A percentile compares a stretch with the other conserved stretches of the same genome.
Conservation (phyloP, 2,888 invertebrate species). For the Parasteatoda lunata region DNA sequence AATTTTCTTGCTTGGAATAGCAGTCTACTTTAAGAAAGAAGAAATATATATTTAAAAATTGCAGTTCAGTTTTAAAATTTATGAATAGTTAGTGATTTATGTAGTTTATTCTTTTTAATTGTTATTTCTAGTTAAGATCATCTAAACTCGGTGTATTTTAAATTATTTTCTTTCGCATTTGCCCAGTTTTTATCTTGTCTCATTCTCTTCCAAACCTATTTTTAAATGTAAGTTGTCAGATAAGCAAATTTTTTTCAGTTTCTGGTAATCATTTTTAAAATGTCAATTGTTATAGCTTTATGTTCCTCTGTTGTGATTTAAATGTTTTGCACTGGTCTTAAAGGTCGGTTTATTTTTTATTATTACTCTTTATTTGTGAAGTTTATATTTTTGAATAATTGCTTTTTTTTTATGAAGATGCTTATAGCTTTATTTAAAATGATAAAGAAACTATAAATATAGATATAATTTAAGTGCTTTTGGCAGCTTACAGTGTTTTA, state of each 20-base stretch:
- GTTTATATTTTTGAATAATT: conserved; percentile 53
- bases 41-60: conserved; percentile 32
- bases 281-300: conserved; percentile 43
- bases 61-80: conserved; percentile 61
- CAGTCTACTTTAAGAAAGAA: conserved; percentile 40
- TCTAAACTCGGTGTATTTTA: conserved; percentile 61
- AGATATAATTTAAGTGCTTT: conserved; percentile 64
- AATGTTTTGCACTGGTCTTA: conserved; percentile 58
- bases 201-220: conserved; percentile 5
- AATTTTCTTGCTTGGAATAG: conserved; percentile 55
- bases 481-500: conserved; percentile 69
- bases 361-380: conserved; percentile 24
- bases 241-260: conserved; percentile 15
- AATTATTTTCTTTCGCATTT: conserved; percentile 43
- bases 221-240: conserved; percentile 35
- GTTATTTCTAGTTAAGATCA: conserved; percentile 65
- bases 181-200: conserved; percentile 37
- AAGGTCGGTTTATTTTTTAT: conserved; percentile 32
- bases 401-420: conserved; percentile 50
- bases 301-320: conserved; percentile 45
- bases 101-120: conserved; percentile 65
- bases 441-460: conserved; percentile 37
- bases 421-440: conserved; percentile 52
- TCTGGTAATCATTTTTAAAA: conserved; percentile 19
- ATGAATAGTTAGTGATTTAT: conserved; percentile 66